Base-by-base conservation (phyloP, 2,888 invertebrate species). In the Drosophila ezoana region DNA sequence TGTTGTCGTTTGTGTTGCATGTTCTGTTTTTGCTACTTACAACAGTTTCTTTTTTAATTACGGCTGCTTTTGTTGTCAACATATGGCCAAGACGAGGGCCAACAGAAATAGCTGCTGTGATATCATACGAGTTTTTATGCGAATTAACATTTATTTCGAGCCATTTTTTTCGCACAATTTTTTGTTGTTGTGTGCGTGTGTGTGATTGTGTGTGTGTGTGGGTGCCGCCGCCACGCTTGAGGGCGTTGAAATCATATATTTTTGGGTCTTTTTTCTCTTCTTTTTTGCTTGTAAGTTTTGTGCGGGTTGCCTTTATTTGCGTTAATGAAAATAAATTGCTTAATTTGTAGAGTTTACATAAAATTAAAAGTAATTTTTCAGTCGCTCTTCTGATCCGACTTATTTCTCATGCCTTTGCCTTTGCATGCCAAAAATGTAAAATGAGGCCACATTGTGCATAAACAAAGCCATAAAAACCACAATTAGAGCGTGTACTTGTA, bases 281-380 rank as follows among this genome's bases (percentile, higher is more conserved):
- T 28, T 23, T 44, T 54, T 13, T 32, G 38, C 9, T 38, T 9
- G 44, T 43, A 56, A 43, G 49, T 52, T 60, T 52, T 53, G 54
- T 74, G 63, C 71, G 59, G 56, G 67, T 63, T 35, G 69, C 49
- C 56, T 82, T 81, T 73, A 57, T 75, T 65, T 61, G 74, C 70
- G 72, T 78, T 85, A 85, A 87, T 85, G 77, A 83, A 81, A 87
- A 81, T 78, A 83, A 87, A 87, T 77, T 83, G 76, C 86, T 81
- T 81, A 79, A 86, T 87, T 82, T 86, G 74, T 75, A 64, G 54
- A 69, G 82, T 77, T 79, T 69, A 76, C 72, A 71, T 71, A 64
- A 70, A 77, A 75, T 76, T 76, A 53, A 73, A 70, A 71, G 61
- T 76, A 76, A 66, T 73, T 73, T 69, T 70, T 57, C 44, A 43